A percentile compares a stretch with the other conserved stretches of the same genome.
Conservation (phyloP, 2,113 vertebrate species). For the Phocoena sinus region DNA sequence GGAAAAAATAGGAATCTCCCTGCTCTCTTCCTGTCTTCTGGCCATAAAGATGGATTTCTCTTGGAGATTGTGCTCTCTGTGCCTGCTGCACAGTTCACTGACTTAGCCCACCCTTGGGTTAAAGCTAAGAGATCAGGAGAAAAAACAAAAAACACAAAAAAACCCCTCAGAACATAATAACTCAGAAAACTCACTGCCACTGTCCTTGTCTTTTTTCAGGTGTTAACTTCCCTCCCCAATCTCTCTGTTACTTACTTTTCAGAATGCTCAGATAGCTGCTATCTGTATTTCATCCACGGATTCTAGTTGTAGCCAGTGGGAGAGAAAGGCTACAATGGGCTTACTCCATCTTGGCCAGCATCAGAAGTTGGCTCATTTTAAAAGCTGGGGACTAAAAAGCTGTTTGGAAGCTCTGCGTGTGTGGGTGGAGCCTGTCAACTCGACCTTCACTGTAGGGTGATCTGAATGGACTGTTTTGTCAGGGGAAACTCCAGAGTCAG, state of each 20-base stretch:
- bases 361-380: background rate
- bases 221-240: background rate
- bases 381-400: background rate
- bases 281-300: background rate
- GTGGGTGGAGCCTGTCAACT: background rate
- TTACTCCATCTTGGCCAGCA: background rate
- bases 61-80: background rate
- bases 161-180: background rate
- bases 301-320: background rate
- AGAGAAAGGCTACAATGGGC: background rate
- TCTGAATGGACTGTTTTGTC: background rate
- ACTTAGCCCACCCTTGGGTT: background rate
- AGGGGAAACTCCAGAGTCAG: background rate
- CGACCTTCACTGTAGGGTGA: background rate
- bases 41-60: background rate
- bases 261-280: background rate
- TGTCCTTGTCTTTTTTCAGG: background rate
- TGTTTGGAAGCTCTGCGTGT: background rate
- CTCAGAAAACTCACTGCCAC: background rate
- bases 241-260: background rate
- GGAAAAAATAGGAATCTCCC: background rate
- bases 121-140: background rate
- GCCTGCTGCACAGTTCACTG: background rate
- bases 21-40: background rate
- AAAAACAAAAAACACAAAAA: background rate